A percentile compares a stretch with the other conserved stretches of the same genome.
Evolutionary conservation across 2,888 invertebrate genomes (phyloP).

Genomic region (Acleris laterana): DNA sequence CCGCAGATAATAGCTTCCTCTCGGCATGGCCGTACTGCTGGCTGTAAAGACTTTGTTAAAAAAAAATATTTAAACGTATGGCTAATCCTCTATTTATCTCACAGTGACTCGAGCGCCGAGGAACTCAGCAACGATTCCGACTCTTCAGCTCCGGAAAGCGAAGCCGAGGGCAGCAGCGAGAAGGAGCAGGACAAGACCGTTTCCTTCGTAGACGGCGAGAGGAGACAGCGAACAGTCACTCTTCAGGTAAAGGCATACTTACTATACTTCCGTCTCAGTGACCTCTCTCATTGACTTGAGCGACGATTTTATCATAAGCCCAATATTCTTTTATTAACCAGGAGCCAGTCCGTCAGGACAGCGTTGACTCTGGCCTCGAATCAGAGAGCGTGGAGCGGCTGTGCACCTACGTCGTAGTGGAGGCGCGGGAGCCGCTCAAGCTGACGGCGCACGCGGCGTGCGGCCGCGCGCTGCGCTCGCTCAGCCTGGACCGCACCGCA

Average conservation of each 20-base stretch:
- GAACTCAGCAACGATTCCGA: constrained; percentile 72
- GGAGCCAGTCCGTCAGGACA: constrained; percentile 75
- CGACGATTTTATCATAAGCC: neutral
- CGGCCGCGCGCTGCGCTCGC: constrained; percentile 83
- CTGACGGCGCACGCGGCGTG: constrained; percentile 87
- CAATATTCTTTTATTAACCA: constrained; percentile 38
- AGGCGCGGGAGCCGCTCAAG: constrained; percentile 87
- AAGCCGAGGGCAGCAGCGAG: constrained; percentile 49
- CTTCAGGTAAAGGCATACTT: constrained; percentile 54
- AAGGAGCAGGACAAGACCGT: constrained; percentile 64
- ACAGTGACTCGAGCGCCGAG: constrained; percentile 74
- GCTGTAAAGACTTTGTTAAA: too few species aligned
- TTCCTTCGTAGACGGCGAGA: constrained; percentile 57
- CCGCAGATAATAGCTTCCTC: too few species aligned
- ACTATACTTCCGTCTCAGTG: constrained; percentile 43
- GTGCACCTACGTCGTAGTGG: constrained; percentile 88
- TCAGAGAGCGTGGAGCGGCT: constrained; percentile 66
- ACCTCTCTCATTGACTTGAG: too few species aligned
- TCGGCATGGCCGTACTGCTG: too few species aligned
- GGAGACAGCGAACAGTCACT: constrained; percentile 51
- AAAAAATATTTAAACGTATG: neutral
- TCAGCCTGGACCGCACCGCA: constrained; percentile 64
- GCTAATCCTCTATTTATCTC: neutral
- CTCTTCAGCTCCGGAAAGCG: constrained; percentile 73
- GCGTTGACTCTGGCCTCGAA: constrained; percentile 80